Evolutionary conservation across 2,888 invertebrate species (phyloP), one percentile per base, ranked within the genome.

Genomic region (Pterobdella sp.): DNA sequence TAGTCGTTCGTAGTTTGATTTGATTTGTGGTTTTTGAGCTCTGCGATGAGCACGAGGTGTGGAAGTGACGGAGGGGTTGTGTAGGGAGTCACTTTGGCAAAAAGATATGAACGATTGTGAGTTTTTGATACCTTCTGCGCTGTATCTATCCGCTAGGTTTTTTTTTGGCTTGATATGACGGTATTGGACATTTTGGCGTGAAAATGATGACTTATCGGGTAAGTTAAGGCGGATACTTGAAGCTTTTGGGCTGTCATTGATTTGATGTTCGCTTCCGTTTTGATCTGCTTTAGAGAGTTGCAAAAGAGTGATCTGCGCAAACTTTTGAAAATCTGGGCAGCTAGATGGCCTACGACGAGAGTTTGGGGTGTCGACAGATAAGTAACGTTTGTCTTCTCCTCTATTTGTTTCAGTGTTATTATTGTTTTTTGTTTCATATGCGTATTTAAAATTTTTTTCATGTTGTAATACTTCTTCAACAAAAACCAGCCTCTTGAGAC

Each of bases 141-240:
- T n/a, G 3, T 2, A 3, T 26, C 60, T 4, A 2, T 56, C 60
- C 18, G 60, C 18, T 3, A 56, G n/a, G 2, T 22, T 4, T n/a
- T 56, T 56, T 4, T 26, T 22, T n/a, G 60, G 60, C 60, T 56
- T 60, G 7, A 71, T 63, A 63, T 71, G 71, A 34, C 26, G 49
- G 32, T 71, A 71, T 52, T 71, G 71, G 22, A 60, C n/a, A n/a
- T 49, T 71, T 32, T 71, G 60, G 10, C 71, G 32, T 10, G 71
- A 71, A 35, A 71, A 71, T n/a, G 32, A 29, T 34, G 22, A 32
- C 14, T 56, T 26, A 3, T 56, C n/a, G 10, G 60, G 60, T n/a
- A 7, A 42, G 18, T 7, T 42, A 7, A 42, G 42, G 42, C 10
- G 18, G 7, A 18, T 42, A 18, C 42, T 42, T 7, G 7, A 42